A percentile compares a stretch with the other conserved stretches of the same genome.
phyloP scores from a whole-genome alignment of 1,140 invertebrate genomes.

The Mercenaria mercenaria region DNA sequence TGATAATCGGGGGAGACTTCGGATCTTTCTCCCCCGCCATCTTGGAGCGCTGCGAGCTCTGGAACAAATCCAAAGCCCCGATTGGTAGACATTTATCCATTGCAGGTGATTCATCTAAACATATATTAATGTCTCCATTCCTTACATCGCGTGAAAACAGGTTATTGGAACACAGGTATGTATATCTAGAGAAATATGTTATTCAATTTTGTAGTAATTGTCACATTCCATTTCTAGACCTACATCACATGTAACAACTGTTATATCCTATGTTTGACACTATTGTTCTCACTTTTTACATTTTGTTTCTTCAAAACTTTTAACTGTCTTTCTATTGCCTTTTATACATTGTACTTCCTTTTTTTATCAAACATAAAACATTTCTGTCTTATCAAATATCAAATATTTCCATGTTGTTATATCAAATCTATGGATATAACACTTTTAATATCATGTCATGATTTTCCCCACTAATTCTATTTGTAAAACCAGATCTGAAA shows the following conservation, averaged over 20 bases:
- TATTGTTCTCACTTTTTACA: background rate
- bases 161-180: background rate
- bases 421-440: too few relatives aligned
- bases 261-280: background rate
- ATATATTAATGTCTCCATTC: background rate
- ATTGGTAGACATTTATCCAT: conserved; percentile 68
- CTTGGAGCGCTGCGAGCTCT: conserved; percentile 20
- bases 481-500: too few relatives aligned
- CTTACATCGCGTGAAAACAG: background rate
- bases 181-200: background rate
- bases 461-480: too few relatives aligned
- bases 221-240: background rate
- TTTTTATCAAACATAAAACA: too few relatives aligned
- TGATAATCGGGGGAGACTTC: conserved; percentile 70
- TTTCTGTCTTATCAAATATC: too few relatives aligned
- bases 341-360: too few relatives aligned
- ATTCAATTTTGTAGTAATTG: background rate
- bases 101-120: conserved; percentile 36
- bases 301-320: background rate
- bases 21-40: conserved; percentile 41
- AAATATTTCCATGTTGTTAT: too few relatives aligned
- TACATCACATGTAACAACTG: background rate
- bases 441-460: too few relatives aligned
- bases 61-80: conserved; percentile 53
- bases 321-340: too few relatives aligned